Conservation (phyloP, 2,888 invertebrate genomes). For the Drosophila recens region DNA sequence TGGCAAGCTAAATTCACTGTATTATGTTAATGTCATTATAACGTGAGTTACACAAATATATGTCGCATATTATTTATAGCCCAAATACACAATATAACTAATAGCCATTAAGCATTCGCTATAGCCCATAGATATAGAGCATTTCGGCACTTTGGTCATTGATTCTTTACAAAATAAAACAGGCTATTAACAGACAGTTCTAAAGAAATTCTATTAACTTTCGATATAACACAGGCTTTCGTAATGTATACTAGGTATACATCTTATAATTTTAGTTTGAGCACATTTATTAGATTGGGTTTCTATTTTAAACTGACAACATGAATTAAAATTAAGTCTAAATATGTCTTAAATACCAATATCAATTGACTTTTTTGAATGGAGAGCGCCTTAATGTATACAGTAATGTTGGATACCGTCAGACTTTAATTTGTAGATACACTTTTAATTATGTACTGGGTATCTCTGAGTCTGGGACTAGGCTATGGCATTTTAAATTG, state of each 20-base stretch:
- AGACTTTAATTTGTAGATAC: neutral
- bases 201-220: too few relatives aligned
- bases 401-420: neutral
- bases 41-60: conserved; percentile 69
- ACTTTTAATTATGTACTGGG: neutral
- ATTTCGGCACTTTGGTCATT: neutral
- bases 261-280: neutral
- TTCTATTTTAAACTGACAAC: too few relatives aligned
- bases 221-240: too few relatives aligned
- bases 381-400: neutral
- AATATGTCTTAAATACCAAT: too few relatives aligned
- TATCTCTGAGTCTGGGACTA: neutral
- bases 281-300: neutral
- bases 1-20: conserved; percentile 39
- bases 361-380: neutral
- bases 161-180: neutral
- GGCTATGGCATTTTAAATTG: neutral
- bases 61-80: conserved; percentile 43
- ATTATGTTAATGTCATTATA: conserved; percentile 70
- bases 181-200: too few relatives aligned
- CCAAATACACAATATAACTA: conserved; percentile 43
- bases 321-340: too few relatives aligned
- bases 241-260: neutral
- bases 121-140: neutral
- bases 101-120: conserved; percentile 42